These are phyloP conservation scores for Hemicrepidius hirtus DNA, from an alignment of 2,888 invertebrate species.

Conservation along the genomic window DNA sequence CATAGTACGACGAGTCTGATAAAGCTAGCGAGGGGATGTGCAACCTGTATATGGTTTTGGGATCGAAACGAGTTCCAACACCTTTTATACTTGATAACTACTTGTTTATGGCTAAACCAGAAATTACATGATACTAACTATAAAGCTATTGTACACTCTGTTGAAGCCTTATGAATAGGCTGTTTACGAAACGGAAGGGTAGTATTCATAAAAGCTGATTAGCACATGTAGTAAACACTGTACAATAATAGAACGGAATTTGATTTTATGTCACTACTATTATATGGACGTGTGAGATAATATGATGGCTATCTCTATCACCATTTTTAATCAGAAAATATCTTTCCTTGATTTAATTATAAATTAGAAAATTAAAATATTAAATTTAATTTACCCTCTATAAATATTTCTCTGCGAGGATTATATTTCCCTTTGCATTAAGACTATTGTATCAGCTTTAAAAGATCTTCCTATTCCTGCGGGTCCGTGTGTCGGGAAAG, in stretches of 20 bases:
- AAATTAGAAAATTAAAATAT: too few relatives aligned
- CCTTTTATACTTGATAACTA: background rate
- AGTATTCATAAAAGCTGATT: constrained; percentile 36
- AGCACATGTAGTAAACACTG: constrained; percentile 25
- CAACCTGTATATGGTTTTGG: background rate
- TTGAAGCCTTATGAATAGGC: constrained; percentile 26
- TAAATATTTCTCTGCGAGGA: too few relatives aligned
- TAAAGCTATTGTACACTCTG: constrained; percentile 23
- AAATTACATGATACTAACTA: constrained; percentile 17
- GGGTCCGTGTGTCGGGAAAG: background rate
- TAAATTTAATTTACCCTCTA: too few relatives aligned
- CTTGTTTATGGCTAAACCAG: background rate
- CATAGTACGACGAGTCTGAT: too few relatives aligned
- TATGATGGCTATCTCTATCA: too few relatives aligned
- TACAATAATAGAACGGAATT: constrained; percentile 22
- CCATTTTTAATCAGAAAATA: too few relatives aligned
- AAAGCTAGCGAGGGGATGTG: too few relatives aligned
- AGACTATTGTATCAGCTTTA: background rate
- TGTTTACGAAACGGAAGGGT: constrained; percentile 22
- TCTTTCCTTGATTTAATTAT: too few relatives aligned
- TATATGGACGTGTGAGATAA: background rate
- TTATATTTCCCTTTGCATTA: too few relatives aligned
- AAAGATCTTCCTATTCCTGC: constrained; percentile 1
- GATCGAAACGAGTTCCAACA: background rate
- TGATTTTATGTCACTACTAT: constrained; percentile 26